phyloP scores from a whole-genome alignment of 53 echinoderm and acorn worm species.

The Antedon mediterranea region DNA sequence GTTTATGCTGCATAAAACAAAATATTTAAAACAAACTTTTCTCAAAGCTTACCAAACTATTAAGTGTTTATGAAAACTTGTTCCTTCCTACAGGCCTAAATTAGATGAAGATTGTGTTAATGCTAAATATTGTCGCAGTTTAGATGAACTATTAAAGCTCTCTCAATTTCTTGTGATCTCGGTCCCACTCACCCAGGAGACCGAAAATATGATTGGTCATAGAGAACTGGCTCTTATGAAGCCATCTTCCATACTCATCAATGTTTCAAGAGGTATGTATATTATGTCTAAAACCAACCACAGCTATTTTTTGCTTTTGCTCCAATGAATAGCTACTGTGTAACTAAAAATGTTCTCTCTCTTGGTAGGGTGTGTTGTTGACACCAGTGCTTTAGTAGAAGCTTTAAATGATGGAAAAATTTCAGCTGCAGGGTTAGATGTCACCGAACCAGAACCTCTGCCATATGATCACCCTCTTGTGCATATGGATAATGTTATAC shows the following conservation, averaged over 20 bases:
- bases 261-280: constrained; percentile 33
- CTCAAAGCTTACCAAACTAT: too few species aligned
- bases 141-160: constrained; percentile 25
- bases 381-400: constrained; percentile 13
- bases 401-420: constrained; percentile 4
- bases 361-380: constrained; percentile 5
- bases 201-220: constrained; percentile 12
- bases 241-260: constrained; percentile 23
- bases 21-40: too few species aligned
- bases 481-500: constrained; percentile 11
- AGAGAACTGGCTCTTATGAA: constrained; percentile 27
- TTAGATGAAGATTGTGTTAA: constrained; percentile 21
- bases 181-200: constrained; percentile 18
- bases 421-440: constrained; percentile 13
- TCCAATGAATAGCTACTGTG: too few species aligned
- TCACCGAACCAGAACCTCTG: constrained; percentile 19
- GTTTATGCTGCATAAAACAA: too few species aligned
- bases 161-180: constrained; percentile 30
- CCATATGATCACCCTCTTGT: constrained; percentile 8
- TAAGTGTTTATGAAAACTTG: background rate
- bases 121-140: constrained; percentile 15
- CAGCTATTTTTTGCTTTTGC: too few species aligned
- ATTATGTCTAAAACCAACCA: too few species aligned
- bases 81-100: background rate
- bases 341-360: too few species aligned